Base-by-base conservation (phyloP, 2,888 invertebrate genomes). In the Orthonevra nobilis region DNA sequence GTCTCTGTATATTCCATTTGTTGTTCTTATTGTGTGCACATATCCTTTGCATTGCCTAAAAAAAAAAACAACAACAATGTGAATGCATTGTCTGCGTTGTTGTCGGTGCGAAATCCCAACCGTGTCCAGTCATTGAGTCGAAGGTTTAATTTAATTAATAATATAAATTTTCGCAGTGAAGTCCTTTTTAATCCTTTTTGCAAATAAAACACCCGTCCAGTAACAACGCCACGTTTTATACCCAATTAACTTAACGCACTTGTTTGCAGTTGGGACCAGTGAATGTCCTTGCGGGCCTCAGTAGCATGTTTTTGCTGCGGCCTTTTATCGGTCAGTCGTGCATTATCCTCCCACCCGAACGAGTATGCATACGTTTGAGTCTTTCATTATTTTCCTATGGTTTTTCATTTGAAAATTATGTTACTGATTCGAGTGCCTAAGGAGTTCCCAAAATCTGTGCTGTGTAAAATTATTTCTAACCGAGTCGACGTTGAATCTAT, bases 141-240 rank as follows among this genome's bases (percentile, higher is more conserved):
- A 7, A 66, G 72, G 72, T 66, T 72, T 79, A 79, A 72, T 72
- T 72, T 72, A 79, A 79, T 79, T 79, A 79, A 72, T 72, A 79
- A 79, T 79, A 79, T 79, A 72, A 66, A 72, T 77, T 77, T 72
- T 79, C 58, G 46, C 50, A 66, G 60, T 54, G 46, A 77, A 66
- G 72, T 61, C 72, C 66, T 61, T 66, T 64, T 54, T 72, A 79
- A 79, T 79, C 77, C 77, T 79, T 32, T 70, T 79, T 40, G 66
- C 72, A 72, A 66, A 72, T 66, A 54, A 66, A 58, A 72, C 12
- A 61, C 54, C 40, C 64, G 32, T 56, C 38, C 77, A 64, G 46
- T 44, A 70, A 52, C 61, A 44, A 61, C 48, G 38, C 34, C 58
- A 54, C 56, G 64, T 60, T 64, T 70, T 61, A 54, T 56, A 74